Conservation (phyloP, 2,888 invertebrate genomes). For the Agrotis exclamationis region DNA sequence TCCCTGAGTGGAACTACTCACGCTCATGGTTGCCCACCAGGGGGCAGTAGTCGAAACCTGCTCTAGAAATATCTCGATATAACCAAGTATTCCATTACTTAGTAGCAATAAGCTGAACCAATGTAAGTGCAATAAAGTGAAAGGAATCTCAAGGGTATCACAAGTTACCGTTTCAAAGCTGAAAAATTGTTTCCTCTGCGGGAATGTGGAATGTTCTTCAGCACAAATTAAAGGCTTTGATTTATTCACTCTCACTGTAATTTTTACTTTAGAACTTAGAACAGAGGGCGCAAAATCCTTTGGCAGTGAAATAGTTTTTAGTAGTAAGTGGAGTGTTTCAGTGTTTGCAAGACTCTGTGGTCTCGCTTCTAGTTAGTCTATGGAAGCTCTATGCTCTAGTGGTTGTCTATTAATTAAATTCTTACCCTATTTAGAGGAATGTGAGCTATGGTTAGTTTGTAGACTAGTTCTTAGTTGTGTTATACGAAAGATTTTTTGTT, state of each 20-base stretch:
- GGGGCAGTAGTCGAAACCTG: too few species aligned
- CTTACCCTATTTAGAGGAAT: constrained; percentile 41
- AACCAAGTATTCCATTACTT: constrained; percentile 1
- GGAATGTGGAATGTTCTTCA: constrained; percentile 36
- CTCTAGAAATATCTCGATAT: background rate
- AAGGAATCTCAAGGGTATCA: constrained; percentile 48
- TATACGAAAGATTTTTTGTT: background rate
- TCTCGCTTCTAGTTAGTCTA: constrained; percentile 38
- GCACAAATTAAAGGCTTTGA: constrained; percentile 43
- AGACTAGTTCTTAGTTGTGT: constrained; percentile 10
- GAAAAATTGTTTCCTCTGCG: constrained; percentile 43
- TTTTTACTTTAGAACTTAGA: background rate
- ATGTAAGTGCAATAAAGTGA: constrained; percentile 46
- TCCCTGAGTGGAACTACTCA: background rate
- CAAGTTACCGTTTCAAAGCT: constrained; percentile 41
- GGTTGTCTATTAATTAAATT: constrained; percentile 54
- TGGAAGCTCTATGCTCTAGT: constrained; percentile 28
- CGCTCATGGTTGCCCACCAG: too few species aligned
- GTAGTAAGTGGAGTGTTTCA: constrained; percentile 28
- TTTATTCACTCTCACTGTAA: background rate
- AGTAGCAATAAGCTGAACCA: constrained; percentile 26
- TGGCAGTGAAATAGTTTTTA: constrained; percentile 24
- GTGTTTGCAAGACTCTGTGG: constrained; percentile 47
- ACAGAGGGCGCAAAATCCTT: background rate
- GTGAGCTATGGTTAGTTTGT: constrained; percentile 2